Conservation (phyloP, 2,888 invertebrate species). For the Microctonus aethiopoides region DNA sequence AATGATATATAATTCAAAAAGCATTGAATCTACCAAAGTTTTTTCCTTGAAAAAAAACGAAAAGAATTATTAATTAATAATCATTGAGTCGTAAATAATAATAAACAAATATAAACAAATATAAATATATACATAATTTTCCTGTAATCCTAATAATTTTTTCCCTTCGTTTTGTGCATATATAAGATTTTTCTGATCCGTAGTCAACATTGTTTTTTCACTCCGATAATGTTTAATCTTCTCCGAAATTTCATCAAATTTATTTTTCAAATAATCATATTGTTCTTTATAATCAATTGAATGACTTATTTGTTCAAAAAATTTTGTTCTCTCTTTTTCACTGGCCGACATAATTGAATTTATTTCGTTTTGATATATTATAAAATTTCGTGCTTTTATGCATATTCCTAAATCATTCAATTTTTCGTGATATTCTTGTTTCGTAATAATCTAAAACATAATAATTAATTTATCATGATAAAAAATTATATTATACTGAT, state of each 20-base stretch:
- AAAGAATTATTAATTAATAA: not conserved
- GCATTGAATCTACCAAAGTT: slow-evolving; percentile 74
- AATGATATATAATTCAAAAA: slow-evolving; percentile 90
- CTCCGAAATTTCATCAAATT: slow-evolving; percentile 94
- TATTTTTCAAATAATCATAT: slow-evolving; percentile 82
- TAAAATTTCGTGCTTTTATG: slow-evolving; percentile 78
- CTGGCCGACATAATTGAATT: slow-evolving; percentile 98
- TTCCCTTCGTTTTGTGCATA: not conserved
- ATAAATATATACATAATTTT: not conserved
- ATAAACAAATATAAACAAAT: not conserved
- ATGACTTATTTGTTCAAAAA: slow-evolving; percentile 98
- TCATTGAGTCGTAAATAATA: not conserved
- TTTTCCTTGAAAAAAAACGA: slow-evolving; percentile 76
- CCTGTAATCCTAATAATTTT: not conserved
- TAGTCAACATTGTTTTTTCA: slow-evolving; percentile 92
- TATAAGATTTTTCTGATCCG: slow-evolving; percentile 81
- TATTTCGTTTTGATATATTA: slow-evolving; percentile 97
- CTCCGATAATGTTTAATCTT: slow-evolving; percentile 94
- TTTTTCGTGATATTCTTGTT: not conserved
- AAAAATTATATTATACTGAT: not conserved
- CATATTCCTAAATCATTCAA: not conserved
- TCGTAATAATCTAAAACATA: not conserved
- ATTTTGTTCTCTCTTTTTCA: slow-evolving; percentile 92
- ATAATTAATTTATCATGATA: not conserved
- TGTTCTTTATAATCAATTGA: slow-evolving; percentile 91